Base-by-base conservation (phyloP, 2,113 vertebrate genomes). In the Proterorhinus semilunaris region DNA sequence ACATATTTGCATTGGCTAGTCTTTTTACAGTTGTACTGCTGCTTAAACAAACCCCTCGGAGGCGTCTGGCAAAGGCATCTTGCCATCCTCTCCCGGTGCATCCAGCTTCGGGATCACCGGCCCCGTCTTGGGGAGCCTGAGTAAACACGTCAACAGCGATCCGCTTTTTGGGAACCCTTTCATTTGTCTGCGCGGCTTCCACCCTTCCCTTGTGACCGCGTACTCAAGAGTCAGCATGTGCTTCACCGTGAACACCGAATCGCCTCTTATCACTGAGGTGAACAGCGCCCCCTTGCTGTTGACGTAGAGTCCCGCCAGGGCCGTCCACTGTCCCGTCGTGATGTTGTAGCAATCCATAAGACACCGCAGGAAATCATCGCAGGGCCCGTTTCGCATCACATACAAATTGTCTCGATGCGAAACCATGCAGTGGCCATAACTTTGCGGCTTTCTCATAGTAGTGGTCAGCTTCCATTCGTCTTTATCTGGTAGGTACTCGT, bases 251-350 rank as follows among this genome's bases (percentile, higher is more conserved):
- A 98, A 96, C 12, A 88, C 93, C 0, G 91, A 94, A 84, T 98
- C 95, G 0, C 94, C 97, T 10, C 86, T 92, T 77, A 98, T 89
- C 10, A 93, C 36, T 0, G 97, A 92, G 0, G 95, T 96, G 86
- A 99, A 99, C 45, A 99, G 94, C 0, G 97, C 94, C n/a, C 97
- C 97, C 69, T 98, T 98, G 88, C 96, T 98, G 86, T 99, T 99
- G 44, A 98, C 82, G 48, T 96, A 98, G 76, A 95, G 93, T 9
- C 97, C 97, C 0, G 93, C 90, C 71, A 99, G 68, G 16, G 95
- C 91, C 0, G 92, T 97, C 97, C 97, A 99, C 83, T 98, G 96
- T 71, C 89, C 93, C 0, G 95, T 95, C 0, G 92, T 95, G 55
- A 98, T 89, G 82, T 96, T 96, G 86, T 96, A 96, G 79, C 94